Evolutionary conservation across 1,140 invertebrate genomes (phyloP), one percentile per base, ranked within the genome.

Genomic region (Nebria ingens): DNA sequence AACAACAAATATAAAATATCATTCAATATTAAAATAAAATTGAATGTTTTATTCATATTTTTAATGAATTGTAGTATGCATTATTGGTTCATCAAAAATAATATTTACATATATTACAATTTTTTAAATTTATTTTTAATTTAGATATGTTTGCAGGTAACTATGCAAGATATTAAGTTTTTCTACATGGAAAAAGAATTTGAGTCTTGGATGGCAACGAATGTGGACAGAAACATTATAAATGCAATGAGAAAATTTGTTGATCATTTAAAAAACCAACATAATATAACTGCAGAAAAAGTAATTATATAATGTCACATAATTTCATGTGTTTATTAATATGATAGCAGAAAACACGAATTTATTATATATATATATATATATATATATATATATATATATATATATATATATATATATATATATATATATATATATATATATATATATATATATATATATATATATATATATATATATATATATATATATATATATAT

Each of bases 111-210:
- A 29, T 29, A 45, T 53, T 51, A 57, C 45, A 25, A 40, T 51
- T 21, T 17, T 29, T 21, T 38, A 21, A 20, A 50, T 57, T 50
- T 54, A 45, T 54, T 56, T 56, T 56, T 50, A 53, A 42, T 50
- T 15, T 55, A 20, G 19, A 54, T 23, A 55, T 56, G 29, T 55
- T 72, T 73, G 2, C 57, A 82, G 81, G 79, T 91, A 4, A 78
- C 87, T 64, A 51, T 90, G 2, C 77, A 74, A 17, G 76, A 83
- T 51, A 65, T 94, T 22, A 84, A 82, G 56, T 81, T 87, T 63
- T 92, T 83, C 68, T 92, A 87, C 61, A 83, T 91, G 77, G 80
- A 88, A 59, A 80, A 86, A 55, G 83, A 87, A 61, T 79, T 79
- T 12, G 78, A 77, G 3, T 77, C 82, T 29, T 75, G 79, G 13